Evolutionary conservation across 35 echinoderm and acorn worm genomes (phyloP), one percentile per base, ranked within the genome.

Genomic region (Acanthaster planci): DNA sequence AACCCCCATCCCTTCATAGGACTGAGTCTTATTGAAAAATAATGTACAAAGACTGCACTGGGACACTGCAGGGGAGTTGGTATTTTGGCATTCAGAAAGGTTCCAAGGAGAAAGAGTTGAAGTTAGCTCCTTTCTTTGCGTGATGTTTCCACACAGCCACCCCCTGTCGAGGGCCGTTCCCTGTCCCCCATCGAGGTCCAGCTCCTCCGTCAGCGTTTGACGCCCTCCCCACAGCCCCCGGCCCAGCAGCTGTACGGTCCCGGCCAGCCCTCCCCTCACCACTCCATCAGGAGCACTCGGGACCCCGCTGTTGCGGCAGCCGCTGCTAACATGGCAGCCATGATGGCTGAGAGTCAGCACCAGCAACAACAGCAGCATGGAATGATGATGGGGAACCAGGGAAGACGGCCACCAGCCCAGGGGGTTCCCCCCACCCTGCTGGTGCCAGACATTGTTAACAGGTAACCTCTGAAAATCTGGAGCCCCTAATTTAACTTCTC

Each of bases 161-260:
- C 39, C 36, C 79, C 51, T 59, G 77, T 21, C 37, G 87, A 89
- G 40, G 54, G 54, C 8, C 78, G 64, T 17, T 84, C 84, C 34
- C 51, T 59, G 1, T 86, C 84, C 29, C 84, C 84, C 39, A 86
- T 77, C 23, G 67, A 68, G 19, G 27, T 78, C 9, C 72, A 86
- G 22, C 77, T 44, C 77, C 77, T 42, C 37, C 83, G 23, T 21
- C 83, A 55, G 17, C 83, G 44, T 2, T 31, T 72, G 64, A 72
- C 64, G 2, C 64, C 64, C n/a, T 72, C 64, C 64, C 60, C 83
- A 37, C 82, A 84, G 8, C 82, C 26, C 19, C 83, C 34, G 30
- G 32, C 82, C 59, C 82, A 85, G 58, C 64, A 77, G 50, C 64
- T 77, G 39, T 72, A 31, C 44, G 35, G 47, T 39, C 75, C 76